A percentile compares a stretch with the other conserved stretches of the same genome.
Conservation (phyloP, 92 coral and sea anemone species). For the Epizoanthus ramosus region DNA sequence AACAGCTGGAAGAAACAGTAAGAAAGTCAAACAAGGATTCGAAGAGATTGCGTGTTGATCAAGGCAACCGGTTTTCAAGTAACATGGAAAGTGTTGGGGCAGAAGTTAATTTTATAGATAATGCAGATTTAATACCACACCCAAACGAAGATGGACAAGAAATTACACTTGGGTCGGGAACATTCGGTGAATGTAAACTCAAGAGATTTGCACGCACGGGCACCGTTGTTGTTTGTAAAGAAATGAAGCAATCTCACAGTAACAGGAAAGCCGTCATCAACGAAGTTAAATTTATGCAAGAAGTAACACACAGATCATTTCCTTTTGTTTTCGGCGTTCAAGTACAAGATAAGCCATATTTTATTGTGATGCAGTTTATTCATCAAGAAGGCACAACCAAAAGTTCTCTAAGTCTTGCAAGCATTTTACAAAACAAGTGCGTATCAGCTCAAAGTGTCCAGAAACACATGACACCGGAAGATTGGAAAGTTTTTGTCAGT, state of each 20-base stretch:
- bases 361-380: not conserved
- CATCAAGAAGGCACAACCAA: not conserved
- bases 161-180: conserved; percentile 2
- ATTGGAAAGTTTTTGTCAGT: not conserved
- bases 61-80: too few species aligned
- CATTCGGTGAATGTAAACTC: not conserved
- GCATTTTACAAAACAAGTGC: not conserved
- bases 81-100: too few species aligned
- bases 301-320: conserved; percentile 9
- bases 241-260: not conserved
- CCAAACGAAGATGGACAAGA: conserved; percentile 1
- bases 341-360: not conserved
- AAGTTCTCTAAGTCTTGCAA: not conserved
- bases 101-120: not conserved
- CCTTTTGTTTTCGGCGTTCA: conserved; percentile 12
- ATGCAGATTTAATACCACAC: not conserved
- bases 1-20: not conserved
- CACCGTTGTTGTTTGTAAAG: conserved; percentile 2
- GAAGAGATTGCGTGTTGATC: not conserved
- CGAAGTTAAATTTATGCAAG: conserved; percentile 3
- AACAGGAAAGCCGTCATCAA: not conserved
- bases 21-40: not conserved
- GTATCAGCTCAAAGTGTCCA: not conserved
- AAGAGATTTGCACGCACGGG: conserved; percentile 19
- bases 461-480: not conserved